phyloP scores from a whole-genome alignment of 2,888 invertebrate genomes.

The Tinea pellionella region DNA sequence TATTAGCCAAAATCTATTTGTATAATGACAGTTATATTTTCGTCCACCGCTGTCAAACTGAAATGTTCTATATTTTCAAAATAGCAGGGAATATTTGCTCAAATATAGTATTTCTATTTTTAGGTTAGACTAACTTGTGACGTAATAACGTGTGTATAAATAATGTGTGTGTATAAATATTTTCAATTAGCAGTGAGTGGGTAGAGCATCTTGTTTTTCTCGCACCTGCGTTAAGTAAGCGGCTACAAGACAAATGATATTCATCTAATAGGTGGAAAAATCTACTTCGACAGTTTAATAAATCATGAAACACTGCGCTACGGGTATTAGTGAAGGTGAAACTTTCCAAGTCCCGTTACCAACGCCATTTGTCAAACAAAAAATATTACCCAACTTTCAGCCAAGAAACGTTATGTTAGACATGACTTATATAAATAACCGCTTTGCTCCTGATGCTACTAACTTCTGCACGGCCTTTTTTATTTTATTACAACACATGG shows the following conservation, averaged over 20 bases:
- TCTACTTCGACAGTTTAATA: slow-evolving; percentile 17
- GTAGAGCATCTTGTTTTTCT: background rate
- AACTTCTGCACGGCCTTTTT: background rate
- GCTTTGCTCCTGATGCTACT: slow-evolving; percentile 17
- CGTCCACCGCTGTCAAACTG: no score
- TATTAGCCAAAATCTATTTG: no score
- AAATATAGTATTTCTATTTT: no score
- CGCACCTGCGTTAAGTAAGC: slow-evolving; percentile 9
- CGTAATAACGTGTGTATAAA: no score
- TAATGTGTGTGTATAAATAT: no score
- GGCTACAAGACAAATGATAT: slow-evolving; percentile 7
- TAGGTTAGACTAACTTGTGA: no score
- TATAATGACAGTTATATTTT: no score
- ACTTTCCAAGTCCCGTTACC: slow-evolving; percentile 61
- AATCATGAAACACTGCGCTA: slow-evolving; percentile 27
- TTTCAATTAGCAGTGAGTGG: background rate
- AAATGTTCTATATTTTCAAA: no score
- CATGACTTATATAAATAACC: slow-evolving; percentile 59
- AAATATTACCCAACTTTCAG: slow-evolving; percentile 60
- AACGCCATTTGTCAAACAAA: slow-evolving; percentile 63
- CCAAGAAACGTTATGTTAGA: slow-evolving; percentile 47
- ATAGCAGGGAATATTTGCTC: no score
- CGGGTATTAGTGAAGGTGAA: slow-evolving; percentile 60
- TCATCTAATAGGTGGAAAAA: slow-evolving; percentile 14
- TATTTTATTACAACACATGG: slow-evolving; percentile 13